phyloP scores from a whole-genome alignment of 2,113 vertebrate species.

The Mohoua ochrocephala region DNA sequence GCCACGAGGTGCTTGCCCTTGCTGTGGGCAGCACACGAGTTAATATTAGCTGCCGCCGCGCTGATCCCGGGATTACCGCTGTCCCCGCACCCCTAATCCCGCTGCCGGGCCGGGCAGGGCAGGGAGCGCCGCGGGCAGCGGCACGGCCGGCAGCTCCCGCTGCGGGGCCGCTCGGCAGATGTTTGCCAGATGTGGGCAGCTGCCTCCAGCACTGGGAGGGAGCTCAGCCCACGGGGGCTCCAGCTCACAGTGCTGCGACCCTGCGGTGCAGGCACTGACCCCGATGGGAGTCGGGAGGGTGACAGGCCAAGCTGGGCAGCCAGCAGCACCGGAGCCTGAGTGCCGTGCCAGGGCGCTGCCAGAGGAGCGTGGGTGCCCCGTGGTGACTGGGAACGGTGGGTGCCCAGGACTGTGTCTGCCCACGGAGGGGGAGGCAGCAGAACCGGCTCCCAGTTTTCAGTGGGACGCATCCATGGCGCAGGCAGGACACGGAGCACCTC shows the following conservation, averaged over 20 bases:
- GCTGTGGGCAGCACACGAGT: constrained; percentile 28
- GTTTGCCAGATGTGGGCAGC: constrained; percentile 44
- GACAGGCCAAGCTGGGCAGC: background rate
- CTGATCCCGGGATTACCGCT: constrained; percentile 65
- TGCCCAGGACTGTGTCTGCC: no score
- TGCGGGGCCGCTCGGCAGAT: background rate
- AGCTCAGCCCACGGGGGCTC: background rate
- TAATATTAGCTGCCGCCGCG: constrained; percentile 55
- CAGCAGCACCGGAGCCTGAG: background rate
- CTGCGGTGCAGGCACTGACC: accelerated
- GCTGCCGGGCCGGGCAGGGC: background rate
- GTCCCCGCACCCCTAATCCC: constrained; percentile 41
- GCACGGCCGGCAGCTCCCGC: background rate
- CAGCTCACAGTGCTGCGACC: background rate
- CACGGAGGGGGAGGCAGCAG: background rate
- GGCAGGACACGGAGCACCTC: accelerated
- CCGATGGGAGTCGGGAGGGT: accelerated
- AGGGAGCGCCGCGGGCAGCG: background rate
- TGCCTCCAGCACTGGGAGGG: background rate
- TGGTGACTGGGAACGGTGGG: background rate
- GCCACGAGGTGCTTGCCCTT: constrained; percentile 41
- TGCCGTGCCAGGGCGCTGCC: accelerated
- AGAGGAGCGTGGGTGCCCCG: accelerated
- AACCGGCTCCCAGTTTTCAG: background rate
- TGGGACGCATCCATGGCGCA: accelerated